Evolutionary conservation across 2,113 vertebrate genomes (phyloP).

Genomic region (Tautogolabrus adspersus): DNA sequence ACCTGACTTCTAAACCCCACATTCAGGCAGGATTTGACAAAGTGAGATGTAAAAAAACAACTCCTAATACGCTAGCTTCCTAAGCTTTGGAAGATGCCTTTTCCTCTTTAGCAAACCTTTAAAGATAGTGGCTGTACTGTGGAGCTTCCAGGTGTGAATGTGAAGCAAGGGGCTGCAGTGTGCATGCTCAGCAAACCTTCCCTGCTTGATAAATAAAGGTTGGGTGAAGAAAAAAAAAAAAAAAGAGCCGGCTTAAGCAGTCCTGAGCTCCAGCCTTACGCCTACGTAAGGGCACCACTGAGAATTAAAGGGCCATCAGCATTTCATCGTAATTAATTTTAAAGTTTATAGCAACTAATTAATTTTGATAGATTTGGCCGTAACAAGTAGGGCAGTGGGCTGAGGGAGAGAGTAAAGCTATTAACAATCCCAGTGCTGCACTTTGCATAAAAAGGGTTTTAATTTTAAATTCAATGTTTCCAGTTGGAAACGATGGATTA

Average conservation of each 20-base stretch:
- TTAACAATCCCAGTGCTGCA: conserved; percentile 15
- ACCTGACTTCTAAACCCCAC: background rate
- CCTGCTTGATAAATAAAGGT: conserved; percentile 32
- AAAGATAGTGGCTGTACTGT: background rate
- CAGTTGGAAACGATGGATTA: background rate
- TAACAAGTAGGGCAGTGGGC: background rate
- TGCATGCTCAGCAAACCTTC: conserved; percentile 49
- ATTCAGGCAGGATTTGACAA: background rate
- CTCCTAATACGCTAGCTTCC: background rate
- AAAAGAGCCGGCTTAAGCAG: conserved; percentile 13
- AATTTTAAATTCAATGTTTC: background rate
- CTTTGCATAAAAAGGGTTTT: background rate
- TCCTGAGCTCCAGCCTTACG: conserved; percentile 6
- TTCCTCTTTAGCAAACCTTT: conserved; percentile 1
- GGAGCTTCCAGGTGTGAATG: conserved; percentile 46
- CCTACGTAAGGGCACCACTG: conserved; percentile 38
- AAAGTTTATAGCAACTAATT: conserved; percentile 54
- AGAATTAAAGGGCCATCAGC: conserved; percentile 31
- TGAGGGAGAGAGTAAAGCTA: conserved; percentile 6
- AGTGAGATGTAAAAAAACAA: background rate
- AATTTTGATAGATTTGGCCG: conserved; percentile 38
- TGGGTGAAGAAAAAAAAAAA: background rate
- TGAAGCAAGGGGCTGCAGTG: conserved; percentile 9
- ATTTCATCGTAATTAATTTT: conserved; percentile 51
- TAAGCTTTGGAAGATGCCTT: background rate